These are phyloP conservation scores for Phylloscopus trochilus DNA, from an alignment of 2,113 vertebrate species.

Conservation along the genomic window DNA sequence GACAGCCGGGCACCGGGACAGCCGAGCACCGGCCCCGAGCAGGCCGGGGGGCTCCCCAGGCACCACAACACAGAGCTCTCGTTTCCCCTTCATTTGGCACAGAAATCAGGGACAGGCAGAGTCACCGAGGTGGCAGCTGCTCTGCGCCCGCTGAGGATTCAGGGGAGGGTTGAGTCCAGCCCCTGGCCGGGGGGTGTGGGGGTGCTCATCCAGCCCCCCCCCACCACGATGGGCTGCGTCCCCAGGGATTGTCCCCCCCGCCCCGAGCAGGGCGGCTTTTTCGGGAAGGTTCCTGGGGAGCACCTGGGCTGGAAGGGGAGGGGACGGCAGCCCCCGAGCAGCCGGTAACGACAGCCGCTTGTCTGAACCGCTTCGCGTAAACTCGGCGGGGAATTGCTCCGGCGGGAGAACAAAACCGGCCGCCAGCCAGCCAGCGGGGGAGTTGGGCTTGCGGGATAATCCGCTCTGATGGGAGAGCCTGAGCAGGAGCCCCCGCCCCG, in stretches of 20 bases:
- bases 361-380: background rate
- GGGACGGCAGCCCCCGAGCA: background rate
- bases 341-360: background rate
- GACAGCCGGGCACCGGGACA: background rate
- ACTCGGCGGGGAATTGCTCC: background rate
- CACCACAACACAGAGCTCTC: background rate
- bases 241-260: background rate
- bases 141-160: background rate
- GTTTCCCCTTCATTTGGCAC: background rate
- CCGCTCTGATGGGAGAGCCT: conserved; percentile 23
- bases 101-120: background rate
- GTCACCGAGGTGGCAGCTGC: background rate
- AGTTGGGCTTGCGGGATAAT: conserved; percentile 14
- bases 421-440: background rate
- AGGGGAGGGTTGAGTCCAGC: background rate
- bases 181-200: background rate
- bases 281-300: background rate
- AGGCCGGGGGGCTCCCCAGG: background rate
- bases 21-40: background rate
- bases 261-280: background rate
- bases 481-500: conserved; percentile 1
- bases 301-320: fast-evolving
- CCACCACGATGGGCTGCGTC: background rate
- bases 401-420: background rate
- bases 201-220: background rate